These are phyloP conservation scores for Odontomyia ornata DNA, from an alignment of 2,888 invertebrate genomes.

Conservation along the genomic window DNA sequence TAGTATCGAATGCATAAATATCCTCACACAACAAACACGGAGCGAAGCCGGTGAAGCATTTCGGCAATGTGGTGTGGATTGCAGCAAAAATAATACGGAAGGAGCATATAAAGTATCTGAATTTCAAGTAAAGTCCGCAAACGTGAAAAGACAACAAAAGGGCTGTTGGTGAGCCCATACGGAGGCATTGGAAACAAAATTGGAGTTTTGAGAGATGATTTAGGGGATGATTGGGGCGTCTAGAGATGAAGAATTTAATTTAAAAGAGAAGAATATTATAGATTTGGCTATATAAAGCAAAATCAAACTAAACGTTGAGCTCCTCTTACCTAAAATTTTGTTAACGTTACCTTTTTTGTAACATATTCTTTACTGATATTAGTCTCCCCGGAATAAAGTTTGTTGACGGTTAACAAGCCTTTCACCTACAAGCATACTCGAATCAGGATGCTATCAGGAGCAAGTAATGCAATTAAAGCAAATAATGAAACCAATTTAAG, in stretches of 20 bases:
- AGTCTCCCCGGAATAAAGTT: too few relatives aligned
- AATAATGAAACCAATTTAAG: constrained; percentile 37
- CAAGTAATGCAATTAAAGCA: constrained; percentile 42
- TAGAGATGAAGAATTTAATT: too few relatives aligned
- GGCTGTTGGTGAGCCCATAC: not conserved
- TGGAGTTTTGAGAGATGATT: not conserved
- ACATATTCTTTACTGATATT: too few relatives aligned
- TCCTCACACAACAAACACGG: not conserved
- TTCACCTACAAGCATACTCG: not conserved
- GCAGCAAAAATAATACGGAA: not conserved
- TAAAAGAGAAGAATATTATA: not conserved
- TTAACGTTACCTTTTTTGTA: too few relatives aligned
- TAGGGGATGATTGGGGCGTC: not conserved
- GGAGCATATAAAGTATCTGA: not conserved
- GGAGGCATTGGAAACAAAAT: too few relatives aligned
- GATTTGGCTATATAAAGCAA: too few relatives aligned
- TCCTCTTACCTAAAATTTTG: too few relatives aligned
- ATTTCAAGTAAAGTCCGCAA: not conserved
- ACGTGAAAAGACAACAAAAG: not conserved
- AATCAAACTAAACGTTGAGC: too few relatives aligned
- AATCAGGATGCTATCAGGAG: not conserved
- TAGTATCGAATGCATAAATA: constrained; percentile 43
- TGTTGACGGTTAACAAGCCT: not conserved
- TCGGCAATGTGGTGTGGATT: not conserved
- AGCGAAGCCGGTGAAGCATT: not conserved